These are phyloP conservation scores for Pelecanus crispus DNA, from an alignment of 2,113 vertebrate genomes.

Conservation along the genomic window DNA sequence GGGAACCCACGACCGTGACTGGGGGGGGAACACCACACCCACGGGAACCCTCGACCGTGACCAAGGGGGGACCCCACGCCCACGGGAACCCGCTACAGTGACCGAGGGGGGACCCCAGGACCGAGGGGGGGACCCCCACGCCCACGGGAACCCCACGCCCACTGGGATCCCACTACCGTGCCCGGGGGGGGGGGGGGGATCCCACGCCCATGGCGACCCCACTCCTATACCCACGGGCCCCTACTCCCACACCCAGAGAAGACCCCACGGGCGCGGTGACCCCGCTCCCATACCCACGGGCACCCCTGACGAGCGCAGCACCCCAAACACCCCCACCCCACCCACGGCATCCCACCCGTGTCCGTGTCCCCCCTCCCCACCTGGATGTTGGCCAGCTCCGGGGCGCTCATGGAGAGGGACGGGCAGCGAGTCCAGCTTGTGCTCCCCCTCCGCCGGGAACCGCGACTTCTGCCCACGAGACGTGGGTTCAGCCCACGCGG, in stretches of 20 bases:
- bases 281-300: too few species aligned
- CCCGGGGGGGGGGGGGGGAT: too few species aligned
- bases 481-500: background rate
- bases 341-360: background rate
- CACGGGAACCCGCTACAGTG: too few species aligned
- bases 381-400: conserved; percentile 39
- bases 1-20: too few species aligned
- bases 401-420: conserved; percentile 36
- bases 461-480: background rate
- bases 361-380: background rate
- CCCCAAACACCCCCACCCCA: too few species aligned
- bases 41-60: background rate
- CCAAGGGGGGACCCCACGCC: background rate
- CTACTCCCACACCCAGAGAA: background rate
- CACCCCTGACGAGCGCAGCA: background rate
- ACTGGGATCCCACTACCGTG: background rate
- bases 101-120: too few species aligned
- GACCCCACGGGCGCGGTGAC: too few species aligned
- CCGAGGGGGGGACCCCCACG: too few species aligned
- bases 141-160: background rate
- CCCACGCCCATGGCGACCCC: too few species aligned
- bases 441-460: conserved; percentile 41
- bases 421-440: conserved; percentile 36
- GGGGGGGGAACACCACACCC: too few species aligned
- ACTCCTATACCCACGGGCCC: background rate